Evolutionary conservation across 2,888 invertebrate genomes (phyloP), one percentile per base, ranked within the genome.

Genomic region (Lottia gigantea): DNA sequence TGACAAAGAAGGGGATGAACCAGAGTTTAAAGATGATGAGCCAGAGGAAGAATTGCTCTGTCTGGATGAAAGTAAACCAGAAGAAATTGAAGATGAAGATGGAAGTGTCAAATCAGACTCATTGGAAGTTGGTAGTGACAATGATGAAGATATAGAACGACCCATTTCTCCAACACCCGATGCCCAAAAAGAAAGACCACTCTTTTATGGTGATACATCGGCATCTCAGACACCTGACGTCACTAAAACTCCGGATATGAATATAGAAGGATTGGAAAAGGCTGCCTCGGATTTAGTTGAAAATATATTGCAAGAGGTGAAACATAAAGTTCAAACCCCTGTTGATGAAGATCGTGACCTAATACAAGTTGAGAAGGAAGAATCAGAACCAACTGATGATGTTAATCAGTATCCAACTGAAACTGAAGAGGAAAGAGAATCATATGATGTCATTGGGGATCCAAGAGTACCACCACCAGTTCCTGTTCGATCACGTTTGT

Each of bases 71-170:
- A 67, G 67, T 47, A 73, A 72, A 65, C 67, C 71, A 15, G 79
- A 78, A 45, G 76, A 79, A 64, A 74, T 73, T n/a, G 76, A 78
- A 26, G 71, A 73, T 23, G 71, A 67, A 62, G 55, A 64, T 12
- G n/a, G 46, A 40, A 46, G 46, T 55, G 23, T n/a, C 66, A 45
- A 61, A 62, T n/a, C 19, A 64, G 70, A 64, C 70, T 55, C 72
- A 23, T 19, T 62, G 40, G 72, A 74, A 19, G n/a, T 71, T 66
- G 62, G 6, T 71, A 71, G 82, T 23, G 19, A 85, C 8, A 86
- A 88, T 64, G 86, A 85, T 49, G 90, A 90, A 76, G 90, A 91
- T n/a, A 88, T 91, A 70, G 91, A 91, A 78, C 85, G 91, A 77
- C 91, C 91, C 31, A 81, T 86, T 64, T 90, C 91, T 14, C 91